phyloP scores from a whole-genome alignment of 2,113 vertebrate genomes.

The Hippopotamus amphibius region DNA sequence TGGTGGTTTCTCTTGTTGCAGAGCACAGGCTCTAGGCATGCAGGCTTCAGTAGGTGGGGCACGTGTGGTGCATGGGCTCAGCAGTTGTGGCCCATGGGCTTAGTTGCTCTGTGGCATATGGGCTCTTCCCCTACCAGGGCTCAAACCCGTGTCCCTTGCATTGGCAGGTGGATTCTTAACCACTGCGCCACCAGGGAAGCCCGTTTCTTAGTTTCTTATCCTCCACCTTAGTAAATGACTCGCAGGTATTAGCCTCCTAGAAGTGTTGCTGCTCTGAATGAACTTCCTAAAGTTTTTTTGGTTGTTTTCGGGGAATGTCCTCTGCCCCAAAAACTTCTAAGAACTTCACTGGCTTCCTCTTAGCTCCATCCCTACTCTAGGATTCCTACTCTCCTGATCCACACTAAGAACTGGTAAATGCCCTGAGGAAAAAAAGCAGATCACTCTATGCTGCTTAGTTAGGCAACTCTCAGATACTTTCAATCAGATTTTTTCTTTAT shows the following conservation, averaged over 20 bases:
- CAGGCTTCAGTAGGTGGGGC: no score
- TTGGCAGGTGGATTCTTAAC: no score
- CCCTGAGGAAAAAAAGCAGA: neutral
- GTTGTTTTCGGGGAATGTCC: neutral
- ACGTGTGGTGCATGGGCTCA: no score
- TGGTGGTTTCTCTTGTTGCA: no score
- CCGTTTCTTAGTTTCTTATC: neutral
- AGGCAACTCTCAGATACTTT: neutral
- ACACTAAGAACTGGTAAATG: neutral
- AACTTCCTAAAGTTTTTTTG: neutral
- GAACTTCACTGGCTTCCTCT: neutral
- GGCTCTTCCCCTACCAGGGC: no score
- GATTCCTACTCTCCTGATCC: neutral
- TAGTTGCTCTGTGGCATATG: no score
- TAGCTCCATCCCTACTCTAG: neutral
- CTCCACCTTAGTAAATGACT: neutral
- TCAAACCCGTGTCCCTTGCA: no score
- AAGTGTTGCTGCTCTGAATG: neutral
- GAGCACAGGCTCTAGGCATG: no score
- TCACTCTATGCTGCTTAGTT: neutral
- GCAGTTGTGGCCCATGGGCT: no score
- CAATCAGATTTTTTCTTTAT: neutral
- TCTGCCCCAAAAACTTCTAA: neutral
- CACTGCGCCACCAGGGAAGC: no score
- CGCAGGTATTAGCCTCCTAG: neutral